Percentiles rank a stretch among this genome's conserved stretches.
Conservation (phyloP, 2,113 vertebrate species). For the Helogale parvula region DNA sequence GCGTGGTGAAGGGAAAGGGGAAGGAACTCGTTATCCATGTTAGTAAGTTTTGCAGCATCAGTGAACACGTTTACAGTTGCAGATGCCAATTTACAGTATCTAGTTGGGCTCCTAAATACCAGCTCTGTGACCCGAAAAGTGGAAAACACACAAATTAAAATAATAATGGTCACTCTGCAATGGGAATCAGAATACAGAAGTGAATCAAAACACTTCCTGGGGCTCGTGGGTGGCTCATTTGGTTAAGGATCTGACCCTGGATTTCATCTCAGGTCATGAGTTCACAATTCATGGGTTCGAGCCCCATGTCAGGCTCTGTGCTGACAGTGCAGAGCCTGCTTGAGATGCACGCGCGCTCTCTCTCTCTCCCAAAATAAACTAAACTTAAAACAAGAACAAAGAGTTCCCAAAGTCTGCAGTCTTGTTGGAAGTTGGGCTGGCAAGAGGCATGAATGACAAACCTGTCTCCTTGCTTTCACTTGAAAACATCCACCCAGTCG, state of each 20-base stretch:
- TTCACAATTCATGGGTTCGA: too few relatives aligned
- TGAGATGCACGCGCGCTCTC: too few relatives aligned
- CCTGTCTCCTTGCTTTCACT: neutral
- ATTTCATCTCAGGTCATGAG: too few relatives aligned
- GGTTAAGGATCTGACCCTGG: too few relatives aligned
- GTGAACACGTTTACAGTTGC: neutral
- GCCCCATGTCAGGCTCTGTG: too few relatives aligned
- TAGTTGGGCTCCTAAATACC: neutral
- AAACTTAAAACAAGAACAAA: too few relatives aligned
- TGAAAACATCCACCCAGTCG: neutral
- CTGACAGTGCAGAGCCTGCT: too few relatives aligned
- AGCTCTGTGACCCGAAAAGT: neutral
- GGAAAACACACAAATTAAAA: neutral
- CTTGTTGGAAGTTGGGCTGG: neutral
- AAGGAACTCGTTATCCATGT: rapidly evolving
- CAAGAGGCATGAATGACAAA: neutral
- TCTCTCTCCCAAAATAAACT: too few relatives aligned
- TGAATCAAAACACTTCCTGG: neutral
- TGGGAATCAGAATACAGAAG: neutral
- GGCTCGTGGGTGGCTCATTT: too few relatives aligned
- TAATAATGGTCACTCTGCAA: neutral
- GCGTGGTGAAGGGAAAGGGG: neutral
- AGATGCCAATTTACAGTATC: neutral
- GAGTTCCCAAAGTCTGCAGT: neutral
- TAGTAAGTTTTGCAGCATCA: neutral